Percentiles rank a stretch among this genome's conserved stretches.
These are phyloP conservation scores for Callospermophilus lateralis DNA, from an alignment of 2,113 vertebrate species.

Conservation along the genomic window DNA sequence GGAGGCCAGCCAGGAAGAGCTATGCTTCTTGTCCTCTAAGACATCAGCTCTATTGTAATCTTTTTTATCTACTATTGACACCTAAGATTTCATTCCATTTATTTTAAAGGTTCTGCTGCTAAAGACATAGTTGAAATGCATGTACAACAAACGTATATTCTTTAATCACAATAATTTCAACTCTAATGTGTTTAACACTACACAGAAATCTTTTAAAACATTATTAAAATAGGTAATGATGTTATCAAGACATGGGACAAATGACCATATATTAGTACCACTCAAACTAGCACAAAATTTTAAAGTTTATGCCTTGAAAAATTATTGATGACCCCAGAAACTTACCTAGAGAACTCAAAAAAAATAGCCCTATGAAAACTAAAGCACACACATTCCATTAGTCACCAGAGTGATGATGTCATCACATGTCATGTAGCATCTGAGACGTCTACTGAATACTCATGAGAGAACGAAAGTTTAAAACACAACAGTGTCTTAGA, in stretches of 20 bases:
- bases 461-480: neutral
- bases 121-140: neutral
- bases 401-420: neutral
- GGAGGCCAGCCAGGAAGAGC: neutral
- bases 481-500: neutral
- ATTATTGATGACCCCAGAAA: neutral
- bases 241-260: neutral
- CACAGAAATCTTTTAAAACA: neutral
- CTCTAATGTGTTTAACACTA: neutral
- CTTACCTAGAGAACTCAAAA: neutral
- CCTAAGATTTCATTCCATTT: slow-evolving; percentile 1
- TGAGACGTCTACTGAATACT: neutral
- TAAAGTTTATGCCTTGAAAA: slow-evolving; percentile 4
- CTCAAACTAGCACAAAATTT: neutral
- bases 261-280: neutral
- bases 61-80: neutral
- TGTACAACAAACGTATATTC: neutral
- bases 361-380: neutral
- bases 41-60: neutral
- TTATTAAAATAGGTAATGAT: neutral
- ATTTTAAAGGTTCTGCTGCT: slow-evolving; percentile 21
- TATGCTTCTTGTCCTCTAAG: neutral
- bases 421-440: neutral
- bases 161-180: neutral
- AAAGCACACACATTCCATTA: neutral